These are phyloP conservation scores for Arrhamphus sclerolepis DNA, from an alignment of 2,797 vertebrate genomes.

Conservation along the genomic window DNA sequence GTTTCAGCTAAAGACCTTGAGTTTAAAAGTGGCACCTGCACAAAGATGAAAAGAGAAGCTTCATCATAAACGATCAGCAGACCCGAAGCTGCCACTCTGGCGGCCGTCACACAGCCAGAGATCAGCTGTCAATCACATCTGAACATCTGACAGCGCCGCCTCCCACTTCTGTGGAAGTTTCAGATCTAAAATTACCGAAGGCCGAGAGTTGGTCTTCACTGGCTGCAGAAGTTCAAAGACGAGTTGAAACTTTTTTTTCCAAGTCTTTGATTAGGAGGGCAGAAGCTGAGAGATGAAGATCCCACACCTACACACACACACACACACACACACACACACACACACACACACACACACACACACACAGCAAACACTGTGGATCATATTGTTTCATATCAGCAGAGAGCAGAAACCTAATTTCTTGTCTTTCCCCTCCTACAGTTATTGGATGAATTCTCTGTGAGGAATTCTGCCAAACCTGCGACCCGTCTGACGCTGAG, in stretches of 20 bases:
- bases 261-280: slow-evolving; percentile 26
- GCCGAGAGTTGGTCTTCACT: neutral
- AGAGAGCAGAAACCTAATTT: slow-evolving; percentile 73
- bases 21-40: no score
- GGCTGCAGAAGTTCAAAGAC: slow-evolving; percentile 23
- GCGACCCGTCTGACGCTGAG: slow-evolving; percentile 33
- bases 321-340: slow-evolving; percentile 17
- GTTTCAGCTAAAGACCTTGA: no score
- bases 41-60: no score
- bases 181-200: neutral
- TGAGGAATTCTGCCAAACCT: slow-evolving; percentile 59
- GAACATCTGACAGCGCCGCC: neutral
- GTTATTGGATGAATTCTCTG: slow-evolving; percentile 69
- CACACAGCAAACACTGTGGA: slow-evolving; percentile 53
- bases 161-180: neutral
- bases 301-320: slow-evolving; percentile 18
- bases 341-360: slow-evolving; percentile 32
- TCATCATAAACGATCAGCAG: no score
- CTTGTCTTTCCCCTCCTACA: slow-evolving; percentile 53
- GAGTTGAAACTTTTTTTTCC: slow-evolving; percentile 26
- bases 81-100: no score
- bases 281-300: slow-evolving; percentile 31
- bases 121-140: neutral
- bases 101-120: no score
- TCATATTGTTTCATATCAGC: slow-evolving; percentile 76